phyloP scores from a whole-genome alignment of 2,113 vertebrate species.

The Antennarius striatus region DNA sequence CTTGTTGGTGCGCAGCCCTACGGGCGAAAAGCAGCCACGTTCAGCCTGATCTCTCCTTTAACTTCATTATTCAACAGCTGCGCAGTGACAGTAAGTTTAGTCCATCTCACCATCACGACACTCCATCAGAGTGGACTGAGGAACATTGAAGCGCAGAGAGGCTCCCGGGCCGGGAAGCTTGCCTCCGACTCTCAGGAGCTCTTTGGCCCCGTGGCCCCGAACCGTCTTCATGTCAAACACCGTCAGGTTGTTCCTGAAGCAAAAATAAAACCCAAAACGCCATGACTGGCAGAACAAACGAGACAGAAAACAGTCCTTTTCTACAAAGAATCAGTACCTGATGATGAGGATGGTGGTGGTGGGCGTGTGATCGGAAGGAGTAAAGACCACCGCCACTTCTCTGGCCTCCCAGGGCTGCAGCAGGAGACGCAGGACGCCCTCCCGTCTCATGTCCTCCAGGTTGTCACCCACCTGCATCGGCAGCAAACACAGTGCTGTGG shows the following conservation, averaged over 20 bases:
- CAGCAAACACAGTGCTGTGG: neutral
- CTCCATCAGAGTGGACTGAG: conserved; percentile 96
- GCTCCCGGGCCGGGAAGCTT: conserved; percentile 89
- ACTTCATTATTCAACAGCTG: neutral
- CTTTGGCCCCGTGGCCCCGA: conserved; percentile 91
- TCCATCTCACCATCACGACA: conserved; percentile 90
- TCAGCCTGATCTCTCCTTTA: neutral
- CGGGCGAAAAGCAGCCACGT: neutral
- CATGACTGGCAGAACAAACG: neutral
- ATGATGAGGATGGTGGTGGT: conserved; percentile 89
- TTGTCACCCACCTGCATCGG: conserved; percentile 45
- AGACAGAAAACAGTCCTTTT: too few relatives aligned
- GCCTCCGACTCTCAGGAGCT: conserved; percentile 91
- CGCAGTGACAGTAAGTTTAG: neutral
- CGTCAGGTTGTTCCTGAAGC: conserved; percentile 93
- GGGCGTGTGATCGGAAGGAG: conserved; percentile 87
- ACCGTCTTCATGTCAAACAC: conserved; percentile 89
- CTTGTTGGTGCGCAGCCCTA: conserved; percentile 91
- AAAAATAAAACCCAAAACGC: neutral
- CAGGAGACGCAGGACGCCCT: conserved; percentile 77
- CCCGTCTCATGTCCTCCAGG: neutral
- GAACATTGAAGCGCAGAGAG: conserved; percentile 95
- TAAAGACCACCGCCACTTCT: conserved; percentile 87
- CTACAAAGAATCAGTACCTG: conserved; percentile 76
- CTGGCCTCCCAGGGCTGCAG: conserved; percentile 88